phyloP scores from a whole-genome alignment of 2,888 invertebrate species.

The Oxytorus armatus region DNA sequence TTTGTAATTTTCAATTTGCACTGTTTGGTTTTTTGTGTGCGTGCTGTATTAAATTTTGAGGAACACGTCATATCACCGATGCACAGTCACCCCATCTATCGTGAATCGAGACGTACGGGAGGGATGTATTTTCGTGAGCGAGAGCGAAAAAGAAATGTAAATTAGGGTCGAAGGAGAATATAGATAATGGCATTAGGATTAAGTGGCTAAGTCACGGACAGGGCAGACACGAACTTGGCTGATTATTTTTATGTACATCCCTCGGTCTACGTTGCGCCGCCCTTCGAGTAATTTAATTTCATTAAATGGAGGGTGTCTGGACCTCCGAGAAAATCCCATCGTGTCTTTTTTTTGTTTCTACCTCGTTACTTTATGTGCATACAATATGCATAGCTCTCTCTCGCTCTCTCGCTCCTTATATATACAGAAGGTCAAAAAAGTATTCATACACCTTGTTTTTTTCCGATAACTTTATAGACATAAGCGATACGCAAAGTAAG shows the following conservation, averaged over 20 bases:
- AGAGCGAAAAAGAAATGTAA: conserved; percentile 31
- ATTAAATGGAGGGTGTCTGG: conserved; percentile 29
- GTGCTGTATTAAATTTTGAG: no score
- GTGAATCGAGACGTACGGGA: neutral
- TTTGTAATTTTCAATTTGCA: no score
- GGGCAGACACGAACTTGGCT: conserved; percentile 15
- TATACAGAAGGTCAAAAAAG: no score
- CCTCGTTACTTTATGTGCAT: neutral
- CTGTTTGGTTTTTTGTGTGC: no score
- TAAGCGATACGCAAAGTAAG: no score
- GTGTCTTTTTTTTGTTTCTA: neutral
- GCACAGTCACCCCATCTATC: neutral
- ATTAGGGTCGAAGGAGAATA: neutral
- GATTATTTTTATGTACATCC: conserved; percentile 32
- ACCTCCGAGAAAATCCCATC: conserved; percentile 13
- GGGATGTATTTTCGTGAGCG: neutral
- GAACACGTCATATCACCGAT: neutral
- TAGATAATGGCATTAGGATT: neutral
- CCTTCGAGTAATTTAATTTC: conserved; percentile 48
- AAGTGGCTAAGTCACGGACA: conserved; percentile 17
- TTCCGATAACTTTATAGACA: no score
- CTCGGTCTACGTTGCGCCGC: neutral
- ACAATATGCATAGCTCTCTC: no score
- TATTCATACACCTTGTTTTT: no score
- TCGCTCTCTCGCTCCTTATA: no score